phyloP scores from a whole-genome alignment of 2,888 invertebrate genomes.

The Eledone cirrhosa region DNA sequence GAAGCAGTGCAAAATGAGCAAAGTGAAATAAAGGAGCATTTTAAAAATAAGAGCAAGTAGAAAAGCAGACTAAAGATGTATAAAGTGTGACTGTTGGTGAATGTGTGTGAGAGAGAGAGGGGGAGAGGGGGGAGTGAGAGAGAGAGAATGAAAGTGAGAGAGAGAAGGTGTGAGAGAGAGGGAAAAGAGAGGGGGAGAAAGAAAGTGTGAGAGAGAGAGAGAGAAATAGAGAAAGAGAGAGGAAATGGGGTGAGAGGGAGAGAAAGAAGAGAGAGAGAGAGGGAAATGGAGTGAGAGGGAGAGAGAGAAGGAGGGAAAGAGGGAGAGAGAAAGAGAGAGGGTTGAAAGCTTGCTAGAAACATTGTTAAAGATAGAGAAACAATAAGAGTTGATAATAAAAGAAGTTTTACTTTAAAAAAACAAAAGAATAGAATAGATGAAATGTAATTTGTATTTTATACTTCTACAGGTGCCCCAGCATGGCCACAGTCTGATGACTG shows the following conservation, averaged over 20 bases:
- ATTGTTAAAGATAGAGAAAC: background rate
- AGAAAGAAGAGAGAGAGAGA: background rate
- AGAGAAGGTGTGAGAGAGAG: background rate
- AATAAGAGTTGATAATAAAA: no score
- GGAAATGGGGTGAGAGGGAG: conserved; percentile 27
- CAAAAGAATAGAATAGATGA: no score
- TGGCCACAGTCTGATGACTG: no score
- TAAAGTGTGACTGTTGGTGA: no score
- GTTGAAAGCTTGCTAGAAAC: background rate
- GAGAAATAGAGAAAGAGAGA: conserved; percentile 10
- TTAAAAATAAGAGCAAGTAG: no score
- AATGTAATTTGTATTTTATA: no score
- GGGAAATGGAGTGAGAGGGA: conserved; percentile 8
- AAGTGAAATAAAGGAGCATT: no score
- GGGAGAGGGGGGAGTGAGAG: conserved; percentile 25
- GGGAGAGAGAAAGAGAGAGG: background rate
- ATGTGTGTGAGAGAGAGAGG: no score
- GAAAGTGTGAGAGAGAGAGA: conserved; percentile 29
- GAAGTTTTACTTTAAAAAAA: no score
- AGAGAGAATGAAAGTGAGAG: background rate
- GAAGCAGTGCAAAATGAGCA: no score
- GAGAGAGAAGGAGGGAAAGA: conserved; percentile 26
- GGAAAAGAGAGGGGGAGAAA: conserved; percentile 23
- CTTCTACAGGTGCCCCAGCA: no score
- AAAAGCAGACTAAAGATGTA: no score